Evolutionary conservation across 2,797 vertebrate genomes (phyloP), one percentile per base, ranked within the genome.

Genomic region (Centroberyx gerrardi): DNA sequence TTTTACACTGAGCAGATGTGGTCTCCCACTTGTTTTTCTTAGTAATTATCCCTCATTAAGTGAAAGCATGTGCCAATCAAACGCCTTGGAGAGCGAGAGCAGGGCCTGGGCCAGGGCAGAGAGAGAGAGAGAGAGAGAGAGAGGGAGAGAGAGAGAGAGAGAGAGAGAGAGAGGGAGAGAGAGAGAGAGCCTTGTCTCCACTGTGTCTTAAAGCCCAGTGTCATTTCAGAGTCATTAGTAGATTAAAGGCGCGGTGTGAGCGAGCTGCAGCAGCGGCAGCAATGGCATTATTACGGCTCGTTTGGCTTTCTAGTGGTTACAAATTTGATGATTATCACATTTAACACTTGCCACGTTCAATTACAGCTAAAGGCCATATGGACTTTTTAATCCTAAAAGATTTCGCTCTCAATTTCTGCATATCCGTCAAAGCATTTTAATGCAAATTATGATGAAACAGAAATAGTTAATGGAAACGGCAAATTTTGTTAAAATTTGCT

Each of bases 41-140:
- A 88, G 95, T 97, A 99, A 99, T 99, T 98, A 96, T 96, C 96
- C 92, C 88, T 98, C 96, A 98, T 99, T 99, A 98, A 96, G 95
- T 94, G 94, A 97, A 97, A 97, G 96, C 96, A 96, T 95, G 95
- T 98, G 98, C 95, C 98, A 99, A 97, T 99, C 98, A 99, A 96
- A 95, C 85, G 91, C 93, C 93, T 96, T 95, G 95, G 94, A 96
- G 95, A 93, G 94, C 67, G 80, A 88, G 91, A 87, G 80, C 88
- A 80, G 90, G 55, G 79, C 87, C 69, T 56, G 61, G 74, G 77
- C 95, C 93, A 86, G 90, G 84, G 87, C 33, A 72, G 83, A 87
- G 90, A 90, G 68, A 76, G 70, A 78, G 31, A 18, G 46, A 14
- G 49, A 42, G 64, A 42, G 51, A 13, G 27, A 29, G 64, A 13